These are phyloP conservation scores for Drosophila subpulchrella DNA, from an alignment of 1,140 invertebrate genomes.

Conservation along the genomic window DNA sequence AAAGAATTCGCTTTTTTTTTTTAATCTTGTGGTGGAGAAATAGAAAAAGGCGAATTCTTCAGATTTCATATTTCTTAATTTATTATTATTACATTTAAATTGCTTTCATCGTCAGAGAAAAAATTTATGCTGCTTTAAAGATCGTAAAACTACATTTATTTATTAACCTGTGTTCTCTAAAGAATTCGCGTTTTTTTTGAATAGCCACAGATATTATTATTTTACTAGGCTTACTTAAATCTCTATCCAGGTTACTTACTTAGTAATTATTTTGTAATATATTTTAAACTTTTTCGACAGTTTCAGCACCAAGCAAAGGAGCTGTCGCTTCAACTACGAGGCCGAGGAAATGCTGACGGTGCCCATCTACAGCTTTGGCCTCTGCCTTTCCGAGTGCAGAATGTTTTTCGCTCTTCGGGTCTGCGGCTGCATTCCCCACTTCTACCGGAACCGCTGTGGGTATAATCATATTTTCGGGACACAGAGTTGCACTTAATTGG, in stretches of 20 bases:
- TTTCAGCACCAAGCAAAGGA: conserved; percentile 87
- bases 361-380: conserved; percentile 88
- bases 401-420: conserved; percentile 86
- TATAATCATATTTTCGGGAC: conserved; percentile 61
- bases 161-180: no score
- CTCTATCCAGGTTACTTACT: background rate
- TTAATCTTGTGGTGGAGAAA: no score
- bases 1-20: no score
- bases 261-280: background rate
- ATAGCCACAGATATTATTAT: no score
- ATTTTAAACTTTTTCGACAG: conserved; percentile 60
- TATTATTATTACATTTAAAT: no score
- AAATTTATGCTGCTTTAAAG: no score
- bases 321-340: conserved; percentile 88
- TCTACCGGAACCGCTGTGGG: conserved; percentile 84
- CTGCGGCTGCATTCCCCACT: conserved; percentile 88
- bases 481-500: conserved; percentile 80
- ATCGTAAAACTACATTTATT: no score
- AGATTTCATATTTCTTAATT: no score
- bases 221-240: no score
- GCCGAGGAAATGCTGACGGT: conserved; percentile 87
- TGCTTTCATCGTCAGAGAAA: no score
- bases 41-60: no score
- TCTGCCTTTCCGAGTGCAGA: conserved; percentile 89
- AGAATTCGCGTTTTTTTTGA: no score